These are phyloP conservation scores for Mixornis gularis DNA, from an alignment of 2,113 vertebrate genomes.

Conservation along the genomic window DNA sequence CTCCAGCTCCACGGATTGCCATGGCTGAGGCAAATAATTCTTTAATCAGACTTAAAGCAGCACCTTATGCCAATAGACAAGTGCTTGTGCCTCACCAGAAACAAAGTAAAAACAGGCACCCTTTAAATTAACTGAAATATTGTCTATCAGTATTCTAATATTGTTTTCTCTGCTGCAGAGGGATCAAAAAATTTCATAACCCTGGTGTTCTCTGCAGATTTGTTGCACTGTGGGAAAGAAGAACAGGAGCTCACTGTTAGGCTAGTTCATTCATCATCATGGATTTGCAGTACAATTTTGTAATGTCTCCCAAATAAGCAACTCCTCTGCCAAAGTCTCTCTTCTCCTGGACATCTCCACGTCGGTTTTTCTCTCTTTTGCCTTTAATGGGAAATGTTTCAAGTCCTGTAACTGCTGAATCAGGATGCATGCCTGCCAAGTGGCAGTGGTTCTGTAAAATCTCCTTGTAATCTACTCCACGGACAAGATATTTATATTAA, in stretches of 20 bases:
- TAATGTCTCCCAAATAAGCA: neutral
- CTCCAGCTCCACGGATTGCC: neutral
- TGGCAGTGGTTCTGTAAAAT: neutral
- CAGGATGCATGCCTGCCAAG: neutral
- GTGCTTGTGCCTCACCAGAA: neutral
- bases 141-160: neutral
- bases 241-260: neutral
- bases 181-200: neutral
- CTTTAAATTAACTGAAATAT: neutral
- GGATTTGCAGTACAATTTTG: neutral
- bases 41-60: neutral
- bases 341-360: neutral
- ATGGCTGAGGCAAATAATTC: neutral
- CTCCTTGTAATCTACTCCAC: neutral
- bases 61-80: neutral
- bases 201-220: accelerated
- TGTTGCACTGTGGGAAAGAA: neutral
- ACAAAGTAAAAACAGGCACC: neutral
- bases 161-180: neutral
- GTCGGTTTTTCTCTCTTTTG: neutral
- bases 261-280: neutral
- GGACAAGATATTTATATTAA: neutral
- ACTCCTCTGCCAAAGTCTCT: neutral
- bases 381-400: neutral
- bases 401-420: neutral